Percentiles rank a stretch among this genome's conserved stretches.
Evolutionary conservation across 64 coral and sea anemone species (phyloP).

Genomic region (Pocillopora damicornis): DNA sequence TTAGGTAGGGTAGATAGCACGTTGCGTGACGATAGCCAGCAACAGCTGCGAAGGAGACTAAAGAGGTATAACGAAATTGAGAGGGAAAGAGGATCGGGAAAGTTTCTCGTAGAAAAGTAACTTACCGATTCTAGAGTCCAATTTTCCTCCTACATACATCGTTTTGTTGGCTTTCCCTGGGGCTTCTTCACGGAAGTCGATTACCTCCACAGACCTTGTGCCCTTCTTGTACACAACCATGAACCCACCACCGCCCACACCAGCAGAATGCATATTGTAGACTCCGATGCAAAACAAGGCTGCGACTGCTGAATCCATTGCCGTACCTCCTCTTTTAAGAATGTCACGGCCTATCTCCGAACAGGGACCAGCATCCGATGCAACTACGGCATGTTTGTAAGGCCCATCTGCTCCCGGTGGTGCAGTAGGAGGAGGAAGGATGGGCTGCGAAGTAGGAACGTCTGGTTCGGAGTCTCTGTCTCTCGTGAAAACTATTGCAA

Average conservation of each 20-base stretch:
- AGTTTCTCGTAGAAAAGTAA: no score
- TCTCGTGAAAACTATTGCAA: slow-evolving; percentile 18
- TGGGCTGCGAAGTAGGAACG: slow-evolving; percentile 5
- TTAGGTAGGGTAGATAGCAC: no score
- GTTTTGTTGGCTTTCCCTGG: slow-evolving; percentile 50
- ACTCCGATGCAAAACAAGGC: slow-evolving; percentile 88
- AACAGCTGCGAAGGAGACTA: no score
- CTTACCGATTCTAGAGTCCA: slow-evolving; percentile 75
- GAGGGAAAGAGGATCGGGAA: neutral
- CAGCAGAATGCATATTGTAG: slow-evolving; percentile 91
- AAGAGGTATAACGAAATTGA: neutral
- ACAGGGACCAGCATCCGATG: slow-evolving; percentile 73
- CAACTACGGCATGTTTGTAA: slow-evolving; percentile 65
- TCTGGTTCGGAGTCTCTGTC: neutral
- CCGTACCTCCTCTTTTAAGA: slow-evolving; percentile 64
- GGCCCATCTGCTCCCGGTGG: slow-evolving; percentile 75
- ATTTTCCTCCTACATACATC: slow-evolving; percentile 75
- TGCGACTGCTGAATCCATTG: slow-evolving; percentile 74
- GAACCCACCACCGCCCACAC: slow-evolving; percentile 90
- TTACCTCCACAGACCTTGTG: slow-evolving; percentile 61
- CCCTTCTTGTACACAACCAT: slow-evolving; percentile 82
- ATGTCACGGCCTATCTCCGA: slow-evolving; percentile 92
- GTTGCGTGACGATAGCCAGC: no score
- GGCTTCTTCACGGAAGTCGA: slow-evolving; percentile 95
- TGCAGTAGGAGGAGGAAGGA: slow-evolving; percentile 55